These are phyloP conservation scores for Pterophyllum scalare DNA, from an alignment of 2,113 vertebrate genomes.

Conservation along the genomic window DNA sequence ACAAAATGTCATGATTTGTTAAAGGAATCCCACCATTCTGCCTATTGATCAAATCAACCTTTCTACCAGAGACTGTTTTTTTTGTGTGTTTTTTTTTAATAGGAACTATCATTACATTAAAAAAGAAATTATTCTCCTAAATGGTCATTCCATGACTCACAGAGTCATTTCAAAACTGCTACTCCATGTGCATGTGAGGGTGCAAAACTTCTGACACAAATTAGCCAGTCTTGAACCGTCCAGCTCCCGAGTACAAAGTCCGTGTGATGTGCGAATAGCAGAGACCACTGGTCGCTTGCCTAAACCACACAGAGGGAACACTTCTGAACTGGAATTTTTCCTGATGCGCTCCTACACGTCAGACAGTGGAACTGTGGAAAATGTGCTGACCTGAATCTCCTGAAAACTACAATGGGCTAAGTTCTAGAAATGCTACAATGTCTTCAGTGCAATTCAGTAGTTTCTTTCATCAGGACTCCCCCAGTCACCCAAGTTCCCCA, in stretches of 20 bases:
- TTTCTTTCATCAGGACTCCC: background rate
- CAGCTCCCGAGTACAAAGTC: background rate
- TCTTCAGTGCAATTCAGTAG: background rate
- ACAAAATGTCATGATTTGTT: background rate
- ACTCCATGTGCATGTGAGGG: background rate
- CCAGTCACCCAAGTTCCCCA: background rate
- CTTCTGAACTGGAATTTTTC: background rate
- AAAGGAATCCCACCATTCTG: background rate
- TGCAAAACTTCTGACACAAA: background rate
- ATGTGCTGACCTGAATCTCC: background rate
- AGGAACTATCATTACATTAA: too few relatives aligned
- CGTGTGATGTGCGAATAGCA: background rate
- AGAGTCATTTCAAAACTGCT: background rate
- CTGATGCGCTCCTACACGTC: background rate
- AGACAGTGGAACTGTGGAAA: background rate
- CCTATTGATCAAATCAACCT: too few relatives aligned
- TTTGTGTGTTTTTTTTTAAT: too few relatives aligned
- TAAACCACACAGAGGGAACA: background rate
- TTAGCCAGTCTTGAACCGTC: background rate
- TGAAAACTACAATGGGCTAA: background rate
- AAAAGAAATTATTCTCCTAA: background rate
- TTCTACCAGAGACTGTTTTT: too few relatives aligned
- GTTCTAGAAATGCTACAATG: background rate
- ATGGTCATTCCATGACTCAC: background rate
- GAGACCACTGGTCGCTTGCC: background rate